Base-by-base conservation (phyloP, 2,888 invertebrate genomes). In the Drosophila histrio region DNA sequence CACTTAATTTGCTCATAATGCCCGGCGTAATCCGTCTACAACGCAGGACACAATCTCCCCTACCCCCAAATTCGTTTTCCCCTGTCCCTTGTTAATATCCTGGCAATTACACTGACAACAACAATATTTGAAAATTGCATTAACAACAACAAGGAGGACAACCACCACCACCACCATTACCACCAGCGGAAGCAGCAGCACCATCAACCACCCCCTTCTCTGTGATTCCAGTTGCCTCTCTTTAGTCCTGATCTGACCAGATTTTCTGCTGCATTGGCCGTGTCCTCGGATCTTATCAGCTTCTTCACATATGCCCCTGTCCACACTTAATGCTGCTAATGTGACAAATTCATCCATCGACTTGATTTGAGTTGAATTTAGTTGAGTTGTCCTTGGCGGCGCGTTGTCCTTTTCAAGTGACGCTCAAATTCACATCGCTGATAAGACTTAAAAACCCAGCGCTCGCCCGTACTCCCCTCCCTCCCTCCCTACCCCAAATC, bases 1-100 rank as follows among this genome's bases (percentile, higher is more conserved):
- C 89, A 89, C 89, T 89, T 89, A 89, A 89, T 89, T 89, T 89
- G 80, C 77, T 88, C 81, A 85, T 89, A 89, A 89, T 89, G 83
- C 88, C 76, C 83, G 28, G 67, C 81, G 76, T 89, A 89, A 89
- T 81, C 89, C 79, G 69, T 81, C 73, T 46, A 79, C 54, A 36
- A 38, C 59, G 53, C 47, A 43, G 62, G 30, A 72, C 59, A 74
- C 69, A 67, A 72, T 44, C 1, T 15, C 13, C 24, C 24, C 17
- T 17, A 1, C n/a, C 28, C 17, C n/a, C 28, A 11, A 9, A 8
- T 7, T 22, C 41, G 22, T 6, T 6, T 2, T 13, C 8, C 13
- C 26, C 38, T 19, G 52, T 43, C 69, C 32, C 34, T 34, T 69
- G 72, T 60, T 81, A 86, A 84, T 84, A 84, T 87, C 81, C 81